Conservation (phyloP, 1,140 invertebrate genomes). For the Tetramorium parvispinum region DNA sequence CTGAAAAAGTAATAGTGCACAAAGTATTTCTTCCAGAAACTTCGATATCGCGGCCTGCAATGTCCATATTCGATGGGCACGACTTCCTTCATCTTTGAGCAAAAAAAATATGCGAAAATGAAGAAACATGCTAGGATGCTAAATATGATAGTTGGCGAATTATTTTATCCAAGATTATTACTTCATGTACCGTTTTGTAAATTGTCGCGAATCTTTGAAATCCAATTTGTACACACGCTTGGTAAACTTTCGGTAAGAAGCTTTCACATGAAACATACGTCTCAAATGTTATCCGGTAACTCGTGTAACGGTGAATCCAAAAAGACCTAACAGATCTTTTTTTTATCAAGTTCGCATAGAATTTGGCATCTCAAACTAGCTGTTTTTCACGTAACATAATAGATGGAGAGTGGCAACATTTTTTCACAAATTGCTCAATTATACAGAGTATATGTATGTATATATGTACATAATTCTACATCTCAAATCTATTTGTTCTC, state of each 20-base stretch:
- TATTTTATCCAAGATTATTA: neutral
- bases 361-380: neutral
- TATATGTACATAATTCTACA: neutral
- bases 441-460: neutral
- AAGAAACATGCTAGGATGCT: neutral
- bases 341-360: neutral
- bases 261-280: neutral
- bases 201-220: neutral
- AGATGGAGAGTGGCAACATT: neutral
- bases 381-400: neutral
- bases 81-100: neutral
- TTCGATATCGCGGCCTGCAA: too few relatives aligned
- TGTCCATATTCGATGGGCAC: too few relatives aligned
- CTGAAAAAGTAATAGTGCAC: too few relatives aligned
- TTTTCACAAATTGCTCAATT: neutral
- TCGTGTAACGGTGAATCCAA: neutral
- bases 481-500: neutral
- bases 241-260: neutral
- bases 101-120: neutral
- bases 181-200: neutral
- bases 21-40: too few relatives aligned
- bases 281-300: neutral
- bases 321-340: neutral
- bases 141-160: neutral
- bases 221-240: neutral